These are phyloP conservation scores for Rallus crepitans DNA, from an alignment of 2,797 vertebrate species.

Conservation along the genomic window DNA sequence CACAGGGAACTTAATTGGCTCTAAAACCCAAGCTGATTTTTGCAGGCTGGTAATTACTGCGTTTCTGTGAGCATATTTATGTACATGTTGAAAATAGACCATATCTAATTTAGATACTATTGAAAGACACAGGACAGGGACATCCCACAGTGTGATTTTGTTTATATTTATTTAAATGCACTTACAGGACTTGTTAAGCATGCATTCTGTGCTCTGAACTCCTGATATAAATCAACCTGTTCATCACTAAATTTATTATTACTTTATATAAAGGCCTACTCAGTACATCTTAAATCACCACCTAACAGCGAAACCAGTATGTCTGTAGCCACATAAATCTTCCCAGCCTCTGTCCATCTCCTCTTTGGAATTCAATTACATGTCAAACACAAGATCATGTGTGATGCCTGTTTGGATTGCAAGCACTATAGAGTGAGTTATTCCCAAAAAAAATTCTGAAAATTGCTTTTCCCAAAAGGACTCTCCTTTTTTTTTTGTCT, in stretches of 20 bases:
- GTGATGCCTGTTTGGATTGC: neutral
- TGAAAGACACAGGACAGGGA: constrained; percentile 26
- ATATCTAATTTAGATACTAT: constrained; percentile 14
- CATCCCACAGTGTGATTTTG: neutral
- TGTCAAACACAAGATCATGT: neutral
- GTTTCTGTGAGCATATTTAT: constrained; percentile 48
- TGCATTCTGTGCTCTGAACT: neutral
- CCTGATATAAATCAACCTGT: neutral
- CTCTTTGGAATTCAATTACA: neutral
- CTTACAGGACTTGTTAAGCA: neutral
- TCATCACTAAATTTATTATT: constrained; percentile 19
- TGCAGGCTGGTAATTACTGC: constrained; percentile 42
- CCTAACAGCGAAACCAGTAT: neutral
- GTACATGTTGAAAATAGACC: neutral
- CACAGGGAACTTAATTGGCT: constrained; percentile 2
- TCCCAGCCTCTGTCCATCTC: neutral
- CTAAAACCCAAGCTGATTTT: constrained; percentile 36
- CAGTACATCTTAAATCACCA: constrained; percentile 38
- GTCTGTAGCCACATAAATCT: neutral
- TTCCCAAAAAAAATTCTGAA: neutral
- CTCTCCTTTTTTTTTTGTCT: constrained; percentile 12
- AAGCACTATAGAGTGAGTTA: neutral
- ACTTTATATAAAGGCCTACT: constrained; percentile 3
- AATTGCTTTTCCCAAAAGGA: neutral
- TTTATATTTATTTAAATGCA: neutral